Base-by-base conservation (phyloP, 2,113 vertebrate species). In the Tupaia chinensis region DNA sequence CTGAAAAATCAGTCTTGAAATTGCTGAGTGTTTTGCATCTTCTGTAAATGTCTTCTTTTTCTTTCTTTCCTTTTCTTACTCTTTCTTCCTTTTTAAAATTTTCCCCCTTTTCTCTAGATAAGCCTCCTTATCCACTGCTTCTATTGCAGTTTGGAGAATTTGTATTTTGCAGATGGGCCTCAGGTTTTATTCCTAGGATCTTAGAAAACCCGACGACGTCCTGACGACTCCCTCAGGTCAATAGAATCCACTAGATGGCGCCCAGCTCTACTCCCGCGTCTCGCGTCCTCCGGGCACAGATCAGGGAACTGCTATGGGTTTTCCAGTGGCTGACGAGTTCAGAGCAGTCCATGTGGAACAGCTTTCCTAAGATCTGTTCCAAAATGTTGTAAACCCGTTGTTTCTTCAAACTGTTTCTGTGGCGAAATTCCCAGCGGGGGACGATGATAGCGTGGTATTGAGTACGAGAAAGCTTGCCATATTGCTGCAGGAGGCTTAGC, bases 211-310 rank as follows among this genome's bases (percentile, higher is more conserved):
- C 44, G 1, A 13, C 23, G 2, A 20, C 17, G 32, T 70, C 81
- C 84, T 15, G 65, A 32, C 6, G 32, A 78, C 66, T 72, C 20
- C 60, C 87, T 84, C 77, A 22, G 27, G 68, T 60, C 86, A 9
- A 20, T 2, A 81, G 89, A 32, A 29, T 53, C 98, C 98, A 98
- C 98, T 79, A 97, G 98, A 93, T 98, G 98, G 98, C 97, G 96
- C 97, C 77, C 66, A 85, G 69, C 61, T n/a, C 94, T 86, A 19
- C 92, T 9, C 23, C 87, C 14, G 92, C 14, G 2, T 5, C 4
- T n/a, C 5, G 60, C 61, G 60, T 56, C 25, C 3, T 3, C 27
- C 1, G 86, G 32, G 73, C 61, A 25, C 63, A 0, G 69, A 1
- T 34, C 34, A 11, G 23, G n/a, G 34, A 87, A 66, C 34, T 11